Base-by-base conservation (phyloP, 2,888 invertebrate genomes). In the Trypoxylon attenuatum region DNA sequence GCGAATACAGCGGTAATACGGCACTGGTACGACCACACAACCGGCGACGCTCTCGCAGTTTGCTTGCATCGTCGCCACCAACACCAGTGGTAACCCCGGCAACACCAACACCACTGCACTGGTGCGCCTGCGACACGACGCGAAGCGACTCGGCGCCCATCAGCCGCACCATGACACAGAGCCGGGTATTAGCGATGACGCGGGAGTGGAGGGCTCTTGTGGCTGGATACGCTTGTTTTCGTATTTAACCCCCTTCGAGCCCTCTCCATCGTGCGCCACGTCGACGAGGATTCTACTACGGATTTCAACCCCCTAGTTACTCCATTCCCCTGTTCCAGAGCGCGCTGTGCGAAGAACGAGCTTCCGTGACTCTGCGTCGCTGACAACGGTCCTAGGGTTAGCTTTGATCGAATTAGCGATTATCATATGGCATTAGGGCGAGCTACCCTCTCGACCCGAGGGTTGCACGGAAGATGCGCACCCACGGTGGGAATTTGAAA, bases 161-260 rank as follows among this genome's bases (percentile, higher is more conserved):
- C 74, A 45, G 41, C 59, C 58, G 55, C 55, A n/a, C 46, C 61
- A 47, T 65, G 71, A 78, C 77, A 81, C 68, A 53, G 81, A 82
- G 76, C 78, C 71, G 73, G 75, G 78, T 79, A 84, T 84, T 82
- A 84, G 79, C 74, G 80, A 82, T 74, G 78, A 71, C 76, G 74
- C 80, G 65, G 52, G 39, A 39, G 66, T 73, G 57, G 72, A 73
- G 78, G 73, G 74, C 77, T 77, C 82, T 82, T 75, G 80, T 69
- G 81, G 75, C 74, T 69, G 70, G 71, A 76, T 75, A 78, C 81
- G 76, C 81, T 80, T 79, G 82, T 81, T 81, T 82, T 81, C 78
- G 71, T 74, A 75, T 82, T 77, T 76, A 71, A 75, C 73, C 71
- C 69, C 66, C 67, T 66, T 47, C 52, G 56, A 62, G 49, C 55